Evolutionary conservation across 2,888 invertebrate genomes (phyloP), one percentile per base, ranked within the genome.

Genomic region (Suillia variegata): DNA sequence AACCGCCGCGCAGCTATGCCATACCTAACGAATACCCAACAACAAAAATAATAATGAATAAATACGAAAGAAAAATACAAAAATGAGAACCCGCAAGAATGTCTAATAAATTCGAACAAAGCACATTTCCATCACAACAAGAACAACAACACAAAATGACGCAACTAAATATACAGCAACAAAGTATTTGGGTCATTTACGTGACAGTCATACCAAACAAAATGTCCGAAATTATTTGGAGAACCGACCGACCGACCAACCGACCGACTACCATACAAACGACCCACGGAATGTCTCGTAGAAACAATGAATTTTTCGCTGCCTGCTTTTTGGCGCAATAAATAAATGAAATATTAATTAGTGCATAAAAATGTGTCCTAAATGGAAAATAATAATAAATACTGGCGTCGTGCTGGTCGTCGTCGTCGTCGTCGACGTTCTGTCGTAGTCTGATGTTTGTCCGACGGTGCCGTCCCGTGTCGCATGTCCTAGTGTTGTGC

Each of bases 291-390:
- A 26, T 26, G 5, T n/a, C n/a, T n/a, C n/a, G n/a, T n/a, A n/a
- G n/a, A n/a, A n/a, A n/a, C n/a, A n/a, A n/a, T n/a, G n/a, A n/a
- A n/a, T n/a, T n/a, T n/a, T n/a, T n/a, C n/a, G n/a, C n/a, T n/a
- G n/a, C n/a, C n/a, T n/a, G n/a, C n/a, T n/a, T 38, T 38, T 38
- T 8, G 38, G 45, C 15, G 26, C 24, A 20, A 54, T 54, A 47
- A 54, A 42, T 50, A 42, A 22, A 51, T 56, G 42, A 51, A 56
- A 56, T 50, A 50, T 56, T 56, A 56, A 56, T 56, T 56, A 56
- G 56, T 56, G 56, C 56, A 56, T 45, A 51, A 45, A 48, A 48
- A 48, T 48, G 22, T 48, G 20, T 10, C 13, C 48, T 21, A 48
- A 48, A 18, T n/a, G 4, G 48, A 13, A 38, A 12, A n/a, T 38